Conservation (phyloP, 2,888 invertebrate genomes). For the Cecidostiba fungosa region DNA sequence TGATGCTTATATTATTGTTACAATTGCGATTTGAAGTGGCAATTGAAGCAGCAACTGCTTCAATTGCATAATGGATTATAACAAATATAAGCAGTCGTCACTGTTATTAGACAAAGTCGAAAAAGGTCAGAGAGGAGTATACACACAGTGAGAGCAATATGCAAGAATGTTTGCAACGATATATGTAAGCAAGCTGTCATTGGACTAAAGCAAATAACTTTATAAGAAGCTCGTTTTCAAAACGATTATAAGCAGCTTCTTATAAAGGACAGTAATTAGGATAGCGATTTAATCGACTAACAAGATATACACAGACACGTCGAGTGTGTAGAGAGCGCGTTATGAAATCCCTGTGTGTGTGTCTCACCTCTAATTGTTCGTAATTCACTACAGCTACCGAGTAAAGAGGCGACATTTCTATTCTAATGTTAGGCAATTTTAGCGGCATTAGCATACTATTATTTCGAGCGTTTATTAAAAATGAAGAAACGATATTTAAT, state of each 20-base stretch:
- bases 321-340: not conserved
- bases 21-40: too few species aligned
- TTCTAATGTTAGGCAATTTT: slow-evolving; percentile 13
- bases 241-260: not conserved
- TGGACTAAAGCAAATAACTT: not conserved
- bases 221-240: not conserved
- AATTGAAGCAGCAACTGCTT: too few species aligned
- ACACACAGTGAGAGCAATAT: too few species aligned
- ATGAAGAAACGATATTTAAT: slow-evolving; percentile 27
- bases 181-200: too few species aligned
- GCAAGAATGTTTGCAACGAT: too few species aligned
- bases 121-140: too few species aligned
- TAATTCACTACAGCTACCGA: not conserved
- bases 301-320: not conserved
- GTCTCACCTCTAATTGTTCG: not conserved
- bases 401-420: slow-evolving; percentile 27
- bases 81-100: too few species aligned
- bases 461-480: slow-evolving; percentile 11
- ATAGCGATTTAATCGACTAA: not conserved
- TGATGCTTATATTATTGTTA: too few species aligned
- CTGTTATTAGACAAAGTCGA: too few species aligned
- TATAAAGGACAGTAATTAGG: not conserved
- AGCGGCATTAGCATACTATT: slow-evolving; percentile 1
- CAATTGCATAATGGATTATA: too few species aligned
- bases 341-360: not conserved